Evolutionary conservation across 2,888 invertebrate species (phyloP), one percentile per base, ranked within the genome.

Genomic region (Epsilonema sp.): DNA sequence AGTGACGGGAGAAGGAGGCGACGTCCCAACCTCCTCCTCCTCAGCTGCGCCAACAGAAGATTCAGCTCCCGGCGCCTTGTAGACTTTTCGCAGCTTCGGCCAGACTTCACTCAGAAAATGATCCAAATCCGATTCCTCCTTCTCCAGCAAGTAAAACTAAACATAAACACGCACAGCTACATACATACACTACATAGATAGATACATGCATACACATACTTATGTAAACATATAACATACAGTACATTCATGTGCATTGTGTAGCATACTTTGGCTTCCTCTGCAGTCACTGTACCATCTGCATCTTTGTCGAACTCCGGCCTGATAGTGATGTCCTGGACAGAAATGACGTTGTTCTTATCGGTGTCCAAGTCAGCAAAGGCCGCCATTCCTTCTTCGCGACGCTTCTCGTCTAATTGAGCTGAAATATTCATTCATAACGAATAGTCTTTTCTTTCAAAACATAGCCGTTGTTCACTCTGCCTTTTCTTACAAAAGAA

Each of bases 281-380:
- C 87, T 23, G 78, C 77, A 49, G 80, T 77, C 19, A 94, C 84
- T 57, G 75, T 75, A 8, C 89, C 90, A 72, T 90, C 80, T 51
- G 77, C 77, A 67, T 94, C 80, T 56, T 78, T 79, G 70, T 94
- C 94, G 69, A 94, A 84, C 41, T 76, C 77, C 58, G 74, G n/a
- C n/a, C n/a, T n/a, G n/a, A n/a, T n/a, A n/a, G n/a, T n/a, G n/a
- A n/a, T n/a, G n/a, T n/a, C n/a, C n/a, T n/a, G n/a, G n/a, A n/a
- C n/a, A n/a, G n/a, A n/a, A n/a, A n/a, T n/a, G n/a, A n/a, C n/a
- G n/a, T n/a, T n/a, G n/a, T n/a, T n/a, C n/a, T n/a, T n/a, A n/a
- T n/a, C n/a, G n/a, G n/a, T 74, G 70, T 92, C 92, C 59, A 81
- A 75, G 56, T 75, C 75, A 31, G 70, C 71, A 64, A 92, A 94